Evolutionary conservation across 2,113 vertebrate species (phyloP), one percentile per base, ranked within the genome.

Genomic region (Perognathus longimembris): DNA sequence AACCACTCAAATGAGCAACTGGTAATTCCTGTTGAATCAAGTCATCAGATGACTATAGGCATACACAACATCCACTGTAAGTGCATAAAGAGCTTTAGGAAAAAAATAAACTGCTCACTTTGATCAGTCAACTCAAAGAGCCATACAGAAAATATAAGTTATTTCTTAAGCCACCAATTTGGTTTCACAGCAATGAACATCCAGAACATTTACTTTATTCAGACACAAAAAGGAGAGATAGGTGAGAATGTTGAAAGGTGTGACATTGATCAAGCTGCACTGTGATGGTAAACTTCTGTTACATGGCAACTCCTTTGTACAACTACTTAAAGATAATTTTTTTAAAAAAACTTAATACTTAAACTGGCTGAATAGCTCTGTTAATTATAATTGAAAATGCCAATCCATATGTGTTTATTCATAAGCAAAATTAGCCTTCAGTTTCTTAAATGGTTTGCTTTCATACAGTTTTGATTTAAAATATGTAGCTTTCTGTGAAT

Each of bases 341-440:
- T 45, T 45, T 45, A 45, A 45, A 18, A 54, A 54, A 54, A 54
- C 50, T 12, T 54, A 54, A 54, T 54, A 18, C 50, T 54, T 14
- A 54, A 54, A 54, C 4, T 54, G 17, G 50, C 12, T 45, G 15
- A 54, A 54, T 54, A 54, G 50, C 14, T 45, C 45, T 54, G 50
- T 54, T 14, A 4, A 54, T 9, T 70, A 64, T 7, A 54, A 84
- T 6, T 70, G 42, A 82, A 30, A 67, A 18, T 15, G 20, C 4
- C 32, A 54, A 75, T 45, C 22, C 64, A 50, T 40, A 59, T 8
- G 76, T 30, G 8, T 69, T 76, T 36, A 59, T 78, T 36, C 34
- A 45, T 38, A 90, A 87, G 24, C 64, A 42, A 79, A 87, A 45
- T 57, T 85, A 88, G 54, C 28, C 11, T 90, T 40, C 66, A 66